Evolutionary conservation across 1,140 invertebrate genomes (phyloP).

Genomic region (Monochamus saltuarius): DNA sequence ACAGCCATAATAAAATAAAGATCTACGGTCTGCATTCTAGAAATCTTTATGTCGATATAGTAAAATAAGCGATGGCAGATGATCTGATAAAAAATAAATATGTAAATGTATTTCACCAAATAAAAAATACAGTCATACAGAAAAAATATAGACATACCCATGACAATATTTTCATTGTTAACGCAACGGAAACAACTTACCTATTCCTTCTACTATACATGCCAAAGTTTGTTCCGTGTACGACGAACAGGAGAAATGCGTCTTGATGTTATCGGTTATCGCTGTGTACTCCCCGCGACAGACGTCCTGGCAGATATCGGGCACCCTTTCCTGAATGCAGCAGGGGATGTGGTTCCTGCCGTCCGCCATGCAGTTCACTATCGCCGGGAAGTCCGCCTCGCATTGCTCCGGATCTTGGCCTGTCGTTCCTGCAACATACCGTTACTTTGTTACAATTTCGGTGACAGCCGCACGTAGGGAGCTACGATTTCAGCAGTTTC

Average conservation of each 20-base stretch:
- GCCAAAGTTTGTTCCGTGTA: constrained; percentile 80
- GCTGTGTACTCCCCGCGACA: constrained; percentile 81
- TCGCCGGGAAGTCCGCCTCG: constrained; percentile 72
- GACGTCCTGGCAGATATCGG: constrained; percentile 80
- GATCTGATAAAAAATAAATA: too few relatives aligned
- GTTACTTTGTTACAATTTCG: neutral
- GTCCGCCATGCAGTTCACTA: constrained; percentile 74
- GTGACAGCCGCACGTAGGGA: too few relatives aligned
- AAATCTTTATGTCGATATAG: too few relatives aligned
- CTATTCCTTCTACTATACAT: constrained; percentile 78
- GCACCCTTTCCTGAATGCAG: constrained; percentile 75
- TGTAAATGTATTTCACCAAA: too few relatives aligned
- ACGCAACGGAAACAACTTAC: constrained; percentile 56
- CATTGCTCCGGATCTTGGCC: constrained; percentile 77
- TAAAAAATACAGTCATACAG: too few relatives aligned
- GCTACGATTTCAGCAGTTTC: too few relatives aligned
- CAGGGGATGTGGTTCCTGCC: constrained; percentile 82
- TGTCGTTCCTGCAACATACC: constrained; percentile 59
- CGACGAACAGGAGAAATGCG: constrained; percentile 78
- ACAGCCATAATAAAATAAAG: too few relatives aligned
- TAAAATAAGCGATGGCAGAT: too few relatives aligned
- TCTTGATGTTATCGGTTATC: constrained; percentile 79
- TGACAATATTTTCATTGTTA: constrained; percentile 54
- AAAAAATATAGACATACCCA: too few relatives aligned
- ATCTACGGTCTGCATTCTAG: too few relatives aligned